Evolutionary conservation across 2,797 vertebrate species (phyloP), one percentile per base, ranked within the genome.

Genomic region (Sebastes elongatus): DNA sequence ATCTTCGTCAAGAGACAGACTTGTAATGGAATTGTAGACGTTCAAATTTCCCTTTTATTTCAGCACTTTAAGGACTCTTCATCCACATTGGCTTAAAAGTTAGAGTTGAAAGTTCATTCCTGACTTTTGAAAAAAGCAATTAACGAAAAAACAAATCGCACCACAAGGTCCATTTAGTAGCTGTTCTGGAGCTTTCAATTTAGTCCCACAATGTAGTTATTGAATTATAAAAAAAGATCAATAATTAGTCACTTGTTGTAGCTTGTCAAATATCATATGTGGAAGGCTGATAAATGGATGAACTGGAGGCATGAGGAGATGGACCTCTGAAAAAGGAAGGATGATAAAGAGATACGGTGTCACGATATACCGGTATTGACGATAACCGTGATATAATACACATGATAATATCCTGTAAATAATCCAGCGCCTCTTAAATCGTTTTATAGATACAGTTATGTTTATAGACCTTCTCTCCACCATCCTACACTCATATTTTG

Each of bases 401-500:
- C 11, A 56, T 2, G 42, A 53, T 53, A 53, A 11, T 23, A 57
- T 27, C 14, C 13, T 27, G 25, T 16, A 28, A 28, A 18, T 27
- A 28, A 27, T 42, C 38, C 38, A 3, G 38, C 38, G 0, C 56
- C 56, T 57, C 13, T 57, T 57, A 16, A 8, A 57, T 57, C 6
- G 1, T 57, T 57, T 57, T 4, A 25, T 28, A 56, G 0, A 16
- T 16, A 16, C 5, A 42, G 38, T 42, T 42, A 42, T 42, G 0
- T 1, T 42, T 42, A 42, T 16, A 42, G 13, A 57, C 23, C 5
- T 1, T 28, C 7, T 59, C 25, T 59, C 56, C 7, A 27, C 42
- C 42, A 16, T 0, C 0, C 42, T 46, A 7, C 0, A 0, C 56
- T 59, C 56, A 0, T 18, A 28, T 59, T 27, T 28, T 59, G 6